Evolutionary conservation across 2,113 vertebrate species (phyloP).

Genomic region (Theropithecus gelada): DNA sequence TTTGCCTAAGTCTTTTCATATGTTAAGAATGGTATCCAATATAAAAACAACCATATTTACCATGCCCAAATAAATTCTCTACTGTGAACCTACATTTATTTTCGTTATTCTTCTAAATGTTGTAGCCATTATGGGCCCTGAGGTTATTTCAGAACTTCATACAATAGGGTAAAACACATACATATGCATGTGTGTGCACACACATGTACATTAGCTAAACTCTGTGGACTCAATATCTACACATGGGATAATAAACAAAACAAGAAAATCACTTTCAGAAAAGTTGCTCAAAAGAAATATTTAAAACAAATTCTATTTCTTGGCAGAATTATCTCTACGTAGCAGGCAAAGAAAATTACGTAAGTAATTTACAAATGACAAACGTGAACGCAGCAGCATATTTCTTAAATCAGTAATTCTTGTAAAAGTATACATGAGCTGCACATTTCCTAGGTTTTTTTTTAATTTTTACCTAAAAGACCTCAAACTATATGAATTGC

Average conservation of each 20-base stretch:
- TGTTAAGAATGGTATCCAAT: conserved; percentile 68
- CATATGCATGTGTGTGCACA: not conserved
- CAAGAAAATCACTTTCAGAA: not conserved
- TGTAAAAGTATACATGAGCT: conserved; percentile 21
- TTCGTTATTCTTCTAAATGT: conserved; percentile 75
- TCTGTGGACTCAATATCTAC: not conserved
- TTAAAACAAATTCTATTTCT: conserved; percentile 1
- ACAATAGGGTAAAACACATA: conserved; percentile 24
- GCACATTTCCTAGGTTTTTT: not conserved
- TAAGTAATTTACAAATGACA: conserved; percentile 8
- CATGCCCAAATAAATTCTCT: conserved; percentile 73
- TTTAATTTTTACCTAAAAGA: not conserved
- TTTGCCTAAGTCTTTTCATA: conserved; percentile 73
- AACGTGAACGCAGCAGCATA: not conserved
- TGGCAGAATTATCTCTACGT: not conserved
- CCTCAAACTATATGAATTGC: conserved; percentile 18
- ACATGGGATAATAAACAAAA: not conserved
- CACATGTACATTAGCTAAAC: conserved; percentile 15
- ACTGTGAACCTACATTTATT: conserved; percentile 76
- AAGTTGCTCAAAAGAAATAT: not conserved
- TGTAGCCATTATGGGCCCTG: conserved; percentile 64
- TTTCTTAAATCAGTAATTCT: conserved; percentile 24
- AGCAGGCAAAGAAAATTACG: conserved; percentile 15
- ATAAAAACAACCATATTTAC: conserved; percentile 75
- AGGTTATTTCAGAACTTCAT: conserved; percentile 58